Base-by-base conservation (phyloP, 2,888 invertebrate species). In the Amblyjoppa proteus region DNA sequence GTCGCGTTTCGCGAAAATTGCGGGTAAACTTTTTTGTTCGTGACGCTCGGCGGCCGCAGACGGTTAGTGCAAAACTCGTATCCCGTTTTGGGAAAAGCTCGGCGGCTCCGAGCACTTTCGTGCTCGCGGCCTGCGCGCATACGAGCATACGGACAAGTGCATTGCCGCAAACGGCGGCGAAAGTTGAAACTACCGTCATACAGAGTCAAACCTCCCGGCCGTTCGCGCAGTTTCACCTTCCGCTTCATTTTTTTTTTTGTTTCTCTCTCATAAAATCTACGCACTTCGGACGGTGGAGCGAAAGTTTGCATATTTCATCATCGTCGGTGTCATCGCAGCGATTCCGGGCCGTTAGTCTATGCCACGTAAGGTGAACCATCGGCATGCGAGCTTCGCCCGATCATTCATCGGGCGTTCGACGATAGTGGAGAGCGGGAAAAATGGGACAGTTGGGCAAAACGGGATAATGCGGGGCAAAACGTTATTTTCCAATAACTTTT, bases 221-320 rank as follows among this genome's bases (percentile, higher is more conserved):
- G 45, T 64, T 3, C 45, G 7, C 58, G 51, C 28, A 25, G 28
- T 61, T 31, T 31, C 13, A 76, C 25, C 25, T 68, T 77, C 53
- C n/a, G 20, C 5, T 58, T 77, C 3, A 11, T 61, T 53, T 38
- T 38, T 77, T 51, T 64, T 45, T 45, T 13, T 45, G 0, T 20
- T 20, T 20, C 20, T 45, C 7, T 61, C 58, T 38, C n/a, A 13
- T 13, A 49, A 45, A 75, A 70, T 75, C 38, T 41, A 70, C 69
- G 70, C 58, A 61, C 45, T 56, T 68, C 73, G 77, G 45, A 73
- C 49, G 34, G 31, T n/a, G 16, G 41, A 5, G 34, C 16, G 66
- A 81, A 83, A 86, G 77, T 86, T 86, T 86, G 28, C 68, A 74
- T 83, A 81, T 81, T 86, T 83, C 81, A 86, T 86, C 83, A 81